Base-by-base conservation (phyloP, 2,888 invertebrate species). In the Geotrupes spiniger region DNA sequence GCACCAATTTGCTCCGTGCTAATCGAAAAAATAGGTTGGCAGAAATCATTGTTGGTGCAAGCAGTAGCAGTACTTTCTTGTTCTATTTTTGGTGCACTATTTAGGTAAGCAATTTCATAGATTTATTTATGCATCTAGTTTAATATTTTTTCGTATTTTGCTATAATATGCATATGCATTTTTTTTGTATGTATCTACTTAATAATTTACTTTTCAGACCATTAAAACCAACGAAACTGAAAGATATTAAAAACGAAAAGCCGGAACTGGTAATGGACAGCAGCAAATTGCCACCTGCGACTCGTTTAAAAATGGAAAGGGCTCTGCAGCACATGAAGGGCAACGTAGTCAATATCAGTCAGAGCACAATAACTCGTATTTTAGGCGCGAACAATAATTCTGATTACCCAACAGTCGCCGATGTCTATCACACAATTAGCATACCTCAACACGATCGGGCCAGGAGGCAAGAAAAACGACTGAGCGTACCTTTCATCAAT, bases 361-460 rank as follows among this genome's bases (percentile, higher is more conserved):
- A 69, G 33, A 60, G 62, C 8, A 68, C 72, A 0, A 60, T 71
- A 31, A 63, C 67, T 1, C 54, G 59, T 42, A 57, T 71, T 11
- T 54, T 71, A 3, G 70, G 68, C 1, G 67, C 57, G 0, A 69
- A 68, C 50, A 69, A 68, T 42, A 70, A 72, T 45, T 59, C 66
- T 0, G 82, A 83, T 42, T 89, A 90, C 59, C 89, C 89, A 0
- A 89, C 88, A 0, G 86, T 88, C 0, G 86, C 86, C 27, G 88
- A 91, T 72, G 69, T 72, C 6, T 72, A 73, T 46, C 72, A 73
- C 44, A 72, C 72, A 2, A 70, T 72, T 21, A 64, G 63, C 36
- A 63, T 66, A 17, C 70, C 72, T 2, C 47, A 57, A 14, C 55
- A 56, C 25, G 51, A 54, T 27, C 42, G 46, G 16, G 42, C 46